phyloP scores from a whole-genome alignment of 2,113 vertebrate genomes.

The Pogona vitticeps region DNA sequence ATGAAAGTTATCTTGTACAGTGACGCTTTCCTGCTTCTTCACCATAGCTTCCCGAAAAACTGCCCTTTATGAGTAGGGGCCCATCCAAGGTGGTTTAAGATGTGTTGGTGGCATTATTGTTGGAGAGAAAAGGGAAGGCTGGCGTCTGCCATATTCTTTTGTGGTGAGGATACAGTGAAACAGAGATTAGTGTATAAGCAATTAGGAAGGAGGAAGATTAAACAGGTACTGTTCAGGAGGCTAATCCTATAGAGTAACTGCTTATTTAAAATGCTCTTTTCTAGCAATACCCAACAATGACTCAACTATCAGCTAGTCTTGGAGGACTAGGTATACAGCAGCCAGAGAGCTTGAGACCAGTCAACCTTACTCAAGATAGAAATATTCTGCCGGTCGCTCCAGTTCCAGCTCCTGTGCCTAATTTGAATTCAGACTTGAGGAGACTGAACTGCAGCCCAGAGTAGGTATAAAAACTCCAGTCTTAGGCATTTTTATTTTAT shows the following conservation, averaged over 20 bases:
- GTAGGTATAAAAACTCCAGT: slow-evolving; percentile 79
- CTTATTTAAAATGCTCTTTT: slow-evolving; percentile 19
- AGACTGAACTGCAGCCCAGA: slow-evolving; percentile 96
- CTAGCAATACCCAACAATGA: slow-evolving; percentile 87
- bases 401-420: slow-evolving; percentile 86
- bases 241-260: neutral
- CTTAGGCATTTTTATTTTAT: neutral
- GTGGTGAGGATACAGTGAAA: neutral
- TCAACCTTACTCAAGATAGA: slow-evolving; percentile 92
- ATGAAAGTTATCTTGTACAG: neutral
- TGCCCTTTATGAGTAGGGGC: no score
- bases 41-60: neutral
- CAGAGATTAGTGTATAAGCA: neutral
- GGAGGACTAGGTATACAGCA: slow-evolving; percentile 91
- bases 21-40: neutral
- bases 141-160: no score
- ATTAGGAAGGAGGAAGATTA: neutral
- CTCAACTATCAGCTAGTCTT: slow-evolving; percentile 87
- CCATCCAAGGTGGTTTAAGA: no score
- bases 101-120: no score
- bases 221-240: neutral
- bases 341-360: slow-evolving; percentile 86
- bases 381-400: slow-evolving; percentile 86
- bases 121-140: neutral
- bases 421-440: slow-evolving; percentile 89